Evolutionary conservation across 2,888 invertebrate species (phyloP).

Genomic region (Philereme vetulata): DNA sequence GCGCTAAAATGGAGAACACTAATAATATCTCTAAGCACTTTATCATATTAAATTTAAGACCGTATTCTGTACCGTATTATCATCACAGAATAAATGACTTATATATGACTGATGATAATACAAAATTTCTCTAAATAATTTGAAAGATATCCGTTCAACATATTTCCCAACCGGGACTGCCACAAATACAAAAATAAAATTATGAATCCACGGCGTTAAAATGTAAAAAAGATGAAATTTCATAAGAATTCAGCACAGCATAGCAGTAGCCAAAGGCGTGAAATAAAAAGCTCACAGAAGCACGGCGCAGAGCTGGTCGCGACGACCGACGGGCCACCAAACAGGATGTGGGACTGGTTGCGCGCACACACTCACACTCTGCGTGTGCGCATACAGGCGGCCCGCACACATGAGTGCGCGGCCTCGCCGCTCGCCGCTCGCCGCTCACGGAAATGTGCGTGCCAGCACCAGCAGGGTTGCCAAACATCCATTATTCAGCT

Average conservation of each 20-base stretch:
- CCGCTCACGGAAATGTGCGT: slow-evolving; percentile 81
- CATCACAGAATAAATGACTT: too few species aligned
- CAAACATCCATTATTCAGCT: slow-evolving; percentile 39
- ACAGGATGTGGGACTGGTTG: slow-evolving; percentile 84
- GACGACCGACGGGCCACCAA: slow-evolving; percentile 75
- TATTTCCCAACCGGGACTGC: not conserved
- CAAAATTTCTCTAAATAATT: too few species aligned
- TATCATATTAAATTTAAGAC: too few species aligned
- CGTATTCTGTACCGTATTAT: too few species aligned
- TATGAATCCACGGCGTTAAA: slow-evolving; percentile 15
- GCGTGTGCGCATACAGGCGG: slow-evolving; percentile 42
- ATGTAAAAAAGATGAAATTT: slow-evolving; percentile 21
- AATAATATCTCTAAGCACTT: too few species aligned
- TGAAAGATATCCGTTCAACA: not conserved
- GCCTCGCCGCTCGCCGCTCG: slow-evolving; percentile 72
- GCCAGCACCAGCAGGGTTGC: slow-evolving; percentile 60
- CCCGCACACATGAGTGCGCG: slow-evolving; percentile 64
- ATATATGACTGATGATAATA: too few species aligned
- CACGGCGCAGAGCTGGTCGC: slow-evolving; percentile 67
- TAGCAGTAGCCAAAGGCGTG: slow-evolving; percentile 65
- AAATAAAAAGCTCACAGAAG: slow-evolving; percentile 81
- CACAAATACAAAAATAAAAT: slow-evolving; percentile 6
- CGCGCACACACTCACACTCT: slow-evolving; percentile 57
- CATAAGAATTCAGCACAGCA: slow-evolving; percentile 48
- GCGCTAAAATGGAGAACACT: too few species aligned